phyloP scores from a whole-genome alignment of 2,113 vertebrate species.

The Mystacornis crossleyi region DNA sequence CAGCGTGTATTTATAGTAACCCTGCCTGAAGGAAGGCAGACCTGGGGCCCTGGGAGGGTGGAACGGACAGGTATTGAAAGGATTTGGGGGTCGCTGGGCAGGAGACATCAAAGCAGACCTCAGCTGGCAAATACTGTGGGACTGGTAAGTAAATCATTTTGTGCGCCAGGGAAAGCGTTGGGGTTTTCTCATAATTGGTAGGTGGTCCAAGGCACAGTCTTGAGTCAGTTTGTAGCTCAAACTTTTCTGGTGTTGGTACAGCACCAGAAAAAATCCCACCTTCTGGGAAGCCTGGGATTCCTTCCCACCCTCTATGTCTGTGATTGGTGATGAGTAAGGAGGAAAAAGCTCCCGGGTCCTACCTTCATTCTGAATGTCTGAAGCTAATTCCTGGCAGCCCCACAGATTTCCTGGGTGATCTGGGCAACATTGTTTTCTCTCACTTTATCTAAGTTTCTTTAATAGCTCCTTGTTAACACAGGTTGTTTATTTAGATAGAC shows the following conservation, averaged over 20 bases:
- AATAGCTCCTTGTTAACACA: neutral
- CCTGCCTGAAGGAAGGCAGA: neutral
- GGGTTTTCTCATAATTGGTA: neutral
- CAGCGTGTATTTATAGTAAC: neutral
- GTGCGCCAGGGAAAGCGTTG: neutral
- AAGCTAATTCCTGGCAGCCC: neutral
- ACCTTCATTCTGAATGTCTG: neutral
- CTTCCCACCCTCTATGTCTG: neutral
- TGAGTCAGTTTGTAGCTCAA: neutral
- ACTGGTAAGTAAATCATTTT: conserved; percentile 9
- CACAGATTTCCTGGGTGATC: neutral
- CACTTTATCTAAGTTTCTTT: neutral
- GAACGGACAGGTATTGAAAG: neutral
- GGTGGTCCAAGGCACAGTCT: too few species aligned
- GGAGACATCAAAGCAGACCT: neutral
- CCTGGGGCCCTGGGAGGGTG: neutral
- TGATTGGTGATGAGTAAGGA: neutral
- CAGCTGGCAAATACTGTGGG: neutral
- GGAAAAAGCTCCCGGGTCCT: neutral
- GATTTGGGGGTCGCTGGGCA: neutral
- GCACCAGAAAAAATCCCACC: neutral
- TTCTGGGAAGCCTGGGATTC: neutral
- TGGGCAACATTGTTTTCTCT: neutral
- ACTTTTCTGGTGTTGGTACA: neutral
- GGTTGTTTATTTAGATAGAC: neutral